Evolutionary conservation across 2,888 invertebrate genomes (phyloP), one percentile per base, ranked within the genome.

Genomic region (Drosophila kanekoi): DNA sequence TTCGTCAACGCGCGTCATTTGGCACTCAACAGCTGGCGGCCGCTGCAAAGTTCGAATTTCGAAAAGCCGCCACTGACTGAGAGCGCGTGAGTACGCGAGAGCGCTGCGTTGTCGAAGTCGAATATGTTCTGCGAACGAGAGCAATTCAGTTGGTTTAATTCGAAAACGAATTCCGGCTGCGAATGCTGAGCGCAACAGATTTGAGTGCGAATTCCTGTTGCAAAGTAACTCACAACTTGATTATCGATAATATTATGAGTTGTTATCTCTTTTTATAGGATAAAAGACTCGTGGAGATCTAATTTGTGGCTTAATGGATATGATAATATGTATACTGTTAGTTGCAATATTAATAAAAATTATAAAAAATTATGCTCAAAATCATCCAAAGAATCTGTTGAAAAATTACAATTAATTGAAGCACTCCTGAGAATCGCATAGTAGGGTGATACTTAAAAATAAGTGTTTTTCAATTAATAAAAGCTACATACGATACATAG

Each of bases 21-120:
- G 9, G 38, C 47, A 14, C 47, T 41, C 56, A 59, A 72, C 75
- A 75, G 75, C 75, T 75, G 74, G 18, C 32, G 14, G 3, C 28
- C 23, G 65, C 56, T 56, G 49, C 37, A 16, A 35, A 53, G 23
- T 67, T 77, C 86, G 77, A 73, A 79, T 48, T 68, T 73, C 77
- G 64, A 82, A 64, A 28, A 44, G 10, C 18, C 13, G 6, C 9
- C 2, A 11, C 47, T 11, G 32, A 6, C 2, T 20, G 38, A 43
- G 64, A 47, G 56, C 28, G 45, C 8, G 56, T 2, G 2, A 16
- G 33, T 28, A 33, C 6, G 44, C 6, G 65, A 69, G 57, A 47
- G 56, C 37, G 61, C 5, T 18, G 1, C 13, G 20, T 9, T n/a
- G 33, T 52, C 33, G 53, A 53, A 2, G 8, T 51, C 54, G 40